Percentiles rank a stretch among this genome's conserved stretches.
phyloP scores from a whole-genome alignment of 2,113 vertebrate genomes.

The Bathybates hornii region DNA sequence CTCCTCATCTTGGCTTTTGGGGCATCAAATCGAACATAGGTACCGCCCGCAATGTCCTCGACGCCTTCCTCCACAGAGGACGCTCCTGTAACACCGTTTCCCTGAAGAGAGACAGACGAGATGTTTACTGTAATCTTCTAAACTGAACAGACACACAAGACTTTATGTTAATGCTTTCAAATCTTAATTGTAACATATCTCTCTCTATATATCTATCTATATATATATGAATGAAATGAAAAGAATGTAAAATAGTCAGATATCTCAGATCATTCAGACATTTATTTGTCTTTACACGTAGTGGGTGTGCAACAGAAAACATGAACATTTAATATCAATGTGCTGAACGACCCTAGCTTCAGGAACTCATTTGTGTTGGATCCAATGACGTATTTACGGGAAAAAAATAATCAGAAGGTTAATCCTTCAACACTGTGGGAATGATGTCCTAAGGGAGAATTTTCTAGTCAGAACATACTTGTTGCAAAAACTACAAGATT shows the following conservation, averaged over 20 bases:
- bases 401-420: background rate
- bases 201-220: background rate
- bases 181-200: background rate
- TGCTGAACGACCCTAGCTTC: background rate
- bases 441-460: background rate
- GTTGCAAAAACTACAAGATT: background rate
- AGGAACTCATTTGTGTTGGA: background rate
- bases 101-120: conserved; percentile 58
- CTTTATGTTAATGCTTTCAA: background rate
- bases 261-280: background rate
- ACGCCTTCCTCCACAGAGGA: conserved; percentile 66
- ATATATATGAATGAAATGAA: background rate
- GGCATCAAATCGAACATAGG: conserved; percentile 86
- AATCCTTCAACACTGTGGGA: background rate
- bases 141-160: background rate
- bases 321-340: background rate
- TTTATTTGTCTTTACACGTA: background rate
- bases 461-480: background rate
- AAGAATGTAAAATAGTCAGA: background rate
- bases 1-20: conserved; percentile 77
- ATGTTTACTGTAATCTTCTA: background rate
- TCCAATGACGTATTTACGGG: background rate
- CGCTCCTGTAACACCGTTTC: conserved; percentile 64
- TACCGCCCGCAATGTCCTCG: conserved; percentile 68
- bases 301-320: background rate